Evolutionary conservation across 2,113 vertebrate species (phyloP).

Genomic region (Dicrurus megarhynchus): DNA sequence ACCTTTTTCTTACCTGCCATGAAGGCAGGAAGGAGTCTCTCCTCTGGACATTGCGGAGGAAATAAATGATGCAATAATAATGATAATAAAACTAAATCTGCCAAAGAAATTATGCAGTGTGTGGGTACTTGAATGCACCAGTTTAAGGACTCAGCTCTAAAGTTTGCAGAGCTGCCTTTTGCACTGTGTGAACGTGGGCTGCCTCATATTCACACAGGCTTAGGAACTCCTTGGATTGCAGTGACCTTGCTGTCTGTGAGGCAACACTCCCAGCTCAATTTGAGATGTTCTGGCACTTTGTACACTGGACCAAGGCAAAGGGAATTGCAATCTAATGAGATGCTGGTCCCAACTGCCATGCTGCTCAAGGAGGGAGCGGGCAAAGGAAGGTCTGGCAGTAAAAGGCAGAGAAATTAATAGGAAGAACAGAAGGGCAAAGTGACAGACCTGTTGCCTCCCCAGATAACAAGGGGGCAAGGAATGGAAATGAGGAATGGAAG

Average conservation of each 20-base stretch:
- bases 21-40: not conserved
- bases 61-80: not conserved
- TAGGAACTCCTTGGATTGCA: not conserved
- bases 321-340: conserved; percentile 22
- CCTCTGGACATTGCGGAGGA: not conserved
- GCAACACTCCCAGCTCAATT: conserved; percentile 5
- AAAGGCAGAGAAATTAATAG: conserved; percentile 21
- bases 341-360: not conserved
- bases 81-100: not conserved
- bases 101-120: not conserved
- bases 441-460: not conserved
- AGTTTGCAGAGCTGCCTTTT: not conserved
- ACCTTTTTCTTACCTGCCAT: not conserved
- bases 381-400: conserved; percentile 31
- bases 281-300: conserved; percentile 18
- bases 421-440: conserved; percentile 2
- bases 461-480: not conserved
- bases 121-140: not conserved
- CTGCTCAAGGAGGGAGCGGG: not conserved
- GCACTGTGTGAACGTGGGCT: not conserved
- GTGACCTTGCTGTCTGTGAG: not conserved
- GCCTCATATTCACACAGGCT: not conserved
- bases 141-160: not conserved
- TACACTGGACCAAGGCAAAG: not conserved
- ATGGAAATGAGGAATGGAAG: conserved; percentile 23